A percentile compares a stretch with the other conserved stretches of the same genome.
Evolutionary conservation across 2,797 vertebrate genomes (phyloP).

Genomic region (Chrysolophus pictus): DNA sequence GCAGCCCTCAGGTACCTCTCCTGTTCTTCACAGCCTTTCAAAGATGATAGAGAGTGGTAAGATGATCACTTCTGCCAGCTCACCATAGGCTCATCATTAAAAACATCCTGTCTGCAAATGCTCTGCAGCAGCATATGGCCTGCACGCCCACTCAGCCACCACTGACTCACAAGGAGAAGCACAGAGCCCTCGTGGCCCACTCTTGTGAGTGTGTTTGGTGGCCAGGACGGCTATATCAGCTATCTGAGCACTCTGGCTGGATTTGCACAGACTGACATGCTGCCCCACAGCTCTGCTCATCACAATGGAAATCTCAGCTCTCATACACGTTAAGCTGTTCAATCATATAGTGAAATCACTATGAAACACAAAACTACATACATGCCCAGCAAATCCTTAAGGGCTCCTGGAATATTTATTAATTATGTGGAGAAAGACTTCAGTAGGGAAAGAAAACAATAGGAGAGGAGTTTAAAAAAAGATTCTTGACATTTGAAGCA

Average conservation of each 20-base stretch:
- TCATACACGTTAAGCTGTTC: too few species aligned
- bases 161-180: conserved; percentile 11
- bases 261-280: neutral
- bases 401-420: neutral
- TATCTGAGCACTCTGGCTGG: neutral
- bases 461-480: conserved; percentile 2
- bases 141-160: neutral
- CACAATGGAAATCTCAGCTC: neutral
- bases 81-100: neutral
- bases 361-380: neutral
- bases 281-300: neutral
- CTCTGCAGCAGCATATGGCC: neutral
- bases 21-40: neutral
- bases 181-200: neutral
- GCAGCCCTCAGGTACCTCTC: neutral
- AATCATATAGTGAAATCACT: accelerated
- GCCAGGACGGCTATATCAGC: neutral
- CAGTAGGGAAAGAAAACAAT: conserved; percentile 15
- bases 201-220: neutral
- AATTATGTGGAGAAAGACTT: neutral
- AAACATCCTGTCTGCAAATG: neutral
- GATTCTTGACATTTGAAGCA: conserved; percentile 9
- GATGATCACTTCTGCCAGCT: neutral
- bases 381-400: neutral
- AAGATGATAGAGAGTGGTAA: neutral